Percentiles rank a stretch among this genome's conserved stretches.
phyloP scores from a whole-genome alignment of 2,888 invertebrate species.

The Crossocerus cetratus region DNA sequence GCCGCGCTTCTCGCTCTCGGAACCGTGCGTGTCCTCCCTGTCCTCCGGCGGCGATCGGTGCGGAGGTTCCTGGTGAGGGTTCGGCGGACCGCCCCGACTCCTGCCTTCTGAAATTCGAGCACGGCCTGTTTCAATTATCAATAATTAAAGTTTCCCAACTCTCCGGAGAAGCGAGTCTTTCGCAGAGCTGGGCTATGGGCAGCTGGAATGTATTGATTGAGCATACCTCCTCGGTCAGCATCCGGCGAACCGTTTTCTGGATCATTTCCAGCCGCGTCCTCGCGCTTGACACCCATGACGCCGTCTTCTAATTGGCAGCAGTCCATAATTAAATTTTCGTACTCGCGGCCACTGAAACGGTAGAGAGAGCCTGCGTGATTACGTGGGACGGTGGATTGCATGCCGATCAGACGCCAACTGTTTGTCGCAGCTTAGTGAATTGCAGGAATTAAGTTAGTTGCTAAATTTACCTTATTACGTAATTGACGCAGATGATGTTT shows the following conservation, averaged over 20 bases:
- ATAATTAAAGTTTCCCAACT: not conserved
- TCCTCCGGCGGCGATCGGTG: slow-evolving; percentile 77
- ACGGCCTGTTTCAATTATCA: slow-evolving; percentile 10
- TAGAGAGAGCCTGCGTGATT: slow-evolving; percentile 10
- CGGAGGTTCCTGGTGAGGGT: slow-evolving; percentile 77
- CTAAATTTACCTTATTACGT: slow-evolving; percentile 90
- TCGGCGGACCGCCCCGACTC: slow-evolving; percentile 79
- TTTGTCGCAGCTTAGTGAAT: not conserved
- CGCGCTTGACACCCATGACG: slow-evolving; percentile 88
- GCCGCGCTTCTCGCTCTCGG: slow-evolving; percentile 79
- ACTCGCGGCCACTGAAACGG: slow-evolving; percentile 87
- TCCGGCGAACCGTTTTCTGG: slow-evolving; percentile 94
- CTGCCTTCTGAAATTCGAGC: slow-evolving; percentile 77
- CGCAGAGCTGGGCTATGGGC: no score
- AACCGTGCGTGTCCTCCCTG: slow-evolving; percentile 77
- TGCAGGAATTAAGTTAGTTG: not conserved
- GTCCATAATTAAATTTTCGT: slow-evolving; percentile 94
- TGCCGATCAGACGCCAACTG: not conserved
- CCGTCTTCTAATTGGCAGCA: slow-evolving; percentile 94
- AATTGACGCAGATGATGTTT: slow-evolving; percentile 98
- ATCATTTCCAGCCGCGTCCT: slow-evolving; percentile 87
- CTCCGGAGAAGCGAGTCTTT: no score
- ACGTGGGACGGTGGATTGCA: not conserved
- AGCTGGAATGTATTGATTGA: no score
- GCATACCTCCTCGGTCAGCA: slow-evolving; percentile 84